These are phyloP conservation scores for Todiramphus chloris DNA, from an alignment of 2,113 vertebrate genomes.

Conservation along the genomic window DNA sequence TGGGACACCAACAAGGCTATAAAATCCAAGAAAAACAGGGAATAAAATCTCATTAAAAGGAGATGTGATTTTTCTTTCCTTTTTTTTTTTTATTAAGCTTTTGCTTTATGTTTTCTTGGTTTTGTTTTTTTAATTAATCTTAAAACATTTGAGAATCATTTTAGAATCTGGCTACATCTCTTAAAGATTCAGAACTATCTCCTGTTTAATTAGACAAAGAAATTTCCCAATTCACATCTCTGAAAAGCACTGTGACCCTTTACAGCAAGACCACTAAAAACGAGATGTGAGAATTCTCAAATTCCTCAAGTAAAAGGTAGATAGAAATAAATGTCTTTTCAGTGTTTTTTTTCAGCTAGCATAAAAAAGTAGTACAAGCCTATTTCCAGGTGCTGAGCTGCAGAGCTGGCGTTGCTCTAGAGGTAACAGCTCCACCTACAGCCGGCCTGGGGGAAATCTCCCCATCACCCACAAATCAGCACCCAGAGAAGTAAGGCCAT, in stretches of 20 bases:
- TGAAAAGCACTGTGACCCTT: neutral
- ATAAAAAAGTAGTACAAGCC: neutral
- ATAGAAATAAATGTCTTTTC: neutral
- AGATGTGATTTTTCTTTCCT: neutral
- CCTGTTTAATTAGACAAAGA: neutral
- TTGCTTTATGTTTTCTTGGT: neutral
- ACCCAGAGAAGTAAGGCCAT: neutral
- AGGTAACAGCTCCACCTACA: constrained; percentile 32
- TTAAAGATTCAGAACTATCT: neutral
- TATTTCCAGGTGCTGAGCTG: neutral
- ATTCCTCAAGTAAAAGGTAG: neutral
- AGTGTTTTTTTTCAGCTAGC: neutral
- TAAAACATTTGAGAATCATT: neutral
- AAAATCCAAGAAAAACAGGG: neutral
- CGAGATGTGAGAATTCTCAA: neutral
- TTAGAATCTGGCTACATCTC: neutral
- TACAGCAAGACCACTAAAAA: neutral
- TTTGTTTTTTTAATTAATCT: neutral
- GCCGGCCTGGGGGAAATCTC: neutral
- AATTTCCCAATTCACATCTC: neutral
- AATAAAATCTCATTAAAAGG: neutral
- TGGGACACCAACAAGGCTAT: neutral
- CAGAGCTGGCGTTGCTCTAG: neutral
- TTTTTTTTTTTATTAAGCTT: neutral
- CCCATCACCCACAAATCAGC: neutral